Evolutionary conservation across 2,888 invertebrate genomes (phyloP).

Genomic region (Hirtodrosophila histrioides): DNA sequence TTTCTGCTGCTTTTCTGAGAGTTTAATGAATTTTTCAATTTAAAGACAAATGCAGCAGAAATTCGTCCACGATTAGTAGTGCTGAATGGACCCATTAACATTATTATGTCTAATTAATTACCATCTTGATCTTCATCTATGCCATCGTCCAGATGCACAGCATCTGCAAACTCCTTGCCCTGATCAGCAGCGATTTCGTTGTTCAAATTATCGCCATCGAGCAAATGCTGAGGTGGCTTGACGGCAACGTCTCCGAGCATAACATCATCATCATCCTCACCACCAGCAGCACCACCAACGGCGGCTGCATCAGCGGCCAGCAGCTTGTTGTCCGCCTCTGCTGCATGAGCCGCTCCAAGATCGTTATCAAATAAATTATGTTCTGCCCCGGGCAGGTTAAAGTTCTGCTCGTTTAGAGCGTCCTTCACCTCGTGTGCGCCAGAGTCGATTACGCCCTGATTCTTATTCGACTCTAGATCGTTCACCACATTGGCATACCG

Average conservation of each 20-base stretch:
- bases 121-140: conserved; percentile 85
- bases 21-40: too few relatives aligned
- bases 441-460: conserved; percentile 76
- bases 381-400: conserved; percentile 82
- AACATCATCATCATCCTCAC: conserved; percentile 76
- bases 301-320: conserved; percentile 47
- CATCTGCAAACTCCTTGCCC: conserved; percentile 83
- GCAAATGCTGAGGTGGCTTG: conserved; percentile 71
- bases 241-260: conserved; percentile 74
- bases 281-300: conserved; percentile 50
- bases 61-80: too few relatives aligned
- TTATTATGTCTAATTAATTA: conserved; percentile 48
- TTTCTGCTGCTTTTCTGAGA: too few relatives aligned
- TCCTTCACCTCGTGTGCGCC: conserved; percentile 84
- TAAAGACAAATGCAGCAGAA: too few relatives aligned
- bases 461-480: conserved; percentile 69
- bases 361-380: conserved; percentile 77
- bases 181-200: conserved; percentile 85
- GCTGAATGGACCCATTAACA: neutral
- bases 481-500: conserved; percentile 82
- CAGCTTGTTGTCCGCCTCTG: conserved; percentile 46
- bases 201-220: conserved; percentile 84
- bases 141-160: conserved; percentile 83
- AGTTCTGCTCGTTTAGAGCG: conserved; percentile 80
- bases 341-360: conserved; percentile 33